phyloP scores from a whole-genome alignment of 2,797 vertebrate species.

The Nannoperca obscura region DNA sequence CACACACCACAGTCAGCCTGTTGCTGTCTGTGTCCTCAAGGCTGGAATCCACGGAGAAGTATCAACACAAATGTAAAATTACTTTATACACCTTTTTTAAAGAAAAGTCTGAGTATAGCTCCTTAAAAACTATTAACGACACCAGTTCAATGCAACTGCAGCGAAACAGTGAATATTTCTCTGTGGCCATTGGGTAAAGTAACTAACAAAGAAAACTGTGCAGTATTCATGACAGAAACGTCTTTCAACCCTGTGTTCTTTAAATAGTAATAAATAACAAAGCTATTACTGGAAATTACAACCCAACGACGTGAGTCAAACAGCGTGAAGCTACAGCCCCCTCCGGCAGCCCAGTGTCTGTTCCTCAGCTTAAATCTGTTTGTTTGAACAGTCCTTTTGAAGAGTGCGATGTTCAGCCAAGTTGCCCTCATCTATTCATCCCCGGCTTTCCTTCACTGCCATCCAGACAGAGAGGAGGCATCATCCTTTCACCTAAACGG shows the following conservation, averaged over 20 bases:
- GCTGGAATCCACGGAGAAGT: background rate
- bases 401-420: slow-evolving; percentile 67
- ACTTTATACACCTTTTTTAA: background rate
- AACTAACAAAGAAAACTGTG: background rate
- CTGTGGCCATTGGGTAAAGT: background rate
- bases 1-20: slow-evolving; percentile 3
- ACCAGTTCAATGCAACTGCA: background rate
- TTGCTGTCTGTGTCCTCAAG: background rate
- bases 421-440: slow-evolving; percentile 62
- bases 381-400: slow-evolving; percentile 63
- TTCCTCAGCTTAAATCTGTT: slow-evolving; percentile 57
- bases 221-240: slow-evolving; percentile 1
- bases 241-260: slow-evolving; percentile 8
- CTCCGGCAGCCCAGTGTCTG: slow-evolving; percentile 45
- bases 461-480: slow-evolving; percentile 27
- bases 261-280: slow-evolving; percentile 34
- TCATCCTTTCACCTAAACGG: slow-evolving; percentile 37
- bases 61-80: background rate
- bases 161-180: background rate
- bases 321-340: slow-evolving; percentile 39
- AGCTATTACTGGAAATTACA: slow-evolving; percentile 32
- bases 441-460: slow-evolving; percentile 53
- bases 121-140: background rate
- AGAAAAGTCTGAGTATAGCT: background rate
- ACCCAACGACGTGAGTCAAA: slow-evolving; percentile 30